phyloP scores from a whole-genome alignment of 2,797 vertebrate genomes.

The Crenuchus spilurus region DNA sequence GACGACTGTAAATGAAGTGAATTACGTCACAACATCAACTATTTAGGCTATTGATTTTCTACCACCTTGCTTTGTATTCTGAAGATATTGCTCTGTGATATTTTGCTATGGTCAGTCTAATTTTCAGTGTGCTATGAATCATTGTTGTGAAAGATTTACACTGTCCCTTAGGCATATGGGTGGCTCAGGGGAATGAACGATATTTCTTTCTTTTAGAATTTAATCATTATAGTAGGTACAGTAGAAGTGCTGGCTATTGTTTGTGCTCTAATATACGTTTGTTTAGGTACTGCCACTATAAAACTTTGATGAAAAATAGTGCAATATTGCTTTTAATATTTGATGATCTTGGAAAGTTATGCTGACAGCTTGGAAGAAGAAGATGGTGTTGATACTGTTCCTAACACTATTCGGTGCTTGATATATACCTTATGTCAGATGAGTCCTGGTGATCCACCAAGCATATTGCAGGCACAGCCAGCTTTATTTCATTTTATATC shows the following conservation, averaged over 20 bases:
- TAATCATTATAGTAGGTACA: not conserved
- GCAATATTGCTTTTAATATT: slow-evolving; percentile 15
- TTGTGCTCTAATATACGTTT: no score
- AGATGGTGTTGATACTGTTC: not conserved
- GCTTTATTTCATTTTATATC: no score
- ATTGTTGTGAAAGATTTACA: no score
- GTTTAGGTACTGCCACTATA: not conserved
- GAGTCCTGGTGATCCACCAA: no score
- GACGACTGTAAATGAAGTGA: not conserved
- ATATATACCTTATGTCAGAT: not conserved
- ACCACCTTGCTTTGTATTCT: no score
- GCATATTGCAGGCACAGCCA: no score
- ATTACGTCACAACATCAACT: not conserved
- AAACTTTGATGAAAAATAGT: slow-evolving; percentile 13
- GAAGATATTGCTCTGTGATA: no score
- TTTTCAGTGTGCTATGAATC: no score
- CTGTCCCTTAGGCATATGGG: no score
- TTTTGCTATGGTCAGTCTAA: no score
- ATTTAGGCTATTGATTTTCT: not conserved
- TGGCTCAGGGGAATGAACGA: no score
- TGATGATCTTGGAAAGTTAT: not conserved
- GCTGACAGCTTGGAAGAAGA: not conserved
- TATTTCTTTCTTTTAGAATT: not conserved
- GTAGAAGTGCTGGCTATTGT: no score
- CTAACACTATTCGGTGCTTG: not conserved